phyloP scores from a whole-genome alignment of 1,140 invertebrate genomes.

The Papilio machaon region DNA sequence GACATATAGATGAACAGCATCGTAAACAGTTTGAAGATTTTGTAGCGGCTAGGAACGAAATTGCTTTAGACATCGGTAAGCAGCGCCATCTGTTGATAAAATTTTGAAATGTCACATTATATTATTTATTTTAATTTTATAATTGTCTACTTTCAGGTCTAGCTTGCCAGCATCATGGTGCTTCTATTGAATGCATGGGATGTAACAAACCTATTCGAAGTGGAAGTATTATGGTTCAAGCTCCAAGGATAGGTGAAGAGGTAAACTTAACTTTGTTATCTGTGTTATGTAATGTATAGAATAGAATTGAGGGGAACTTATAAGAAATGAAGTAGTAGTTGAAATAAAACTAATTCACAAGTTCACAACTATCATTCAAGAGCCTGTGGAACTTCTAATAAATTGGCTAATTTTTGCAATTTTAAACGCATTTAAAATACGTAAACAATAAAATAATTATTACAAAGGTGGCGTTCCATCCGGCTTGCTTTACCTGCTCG shows the following conservation, averaged over 20 bases:
- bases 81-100: slow-evolving; percentile 56
- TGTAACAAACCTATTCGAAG: slow-evolving; percentile 81
- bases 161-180: slow-evolving; percentile 68
- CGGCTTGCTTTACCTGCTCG: slow-evolving; percentile 93
- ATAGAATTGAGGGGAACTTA: no score
- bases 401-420: neutral
- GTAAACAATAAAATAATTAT: neutral
- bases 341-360: no score
- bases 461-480: slow-evolving; percentile 88
- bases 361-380: no score
- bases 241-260: slow-evolving; percentile 81
- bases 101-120: slow-evolving; percentile 12
- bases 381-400: neutral
- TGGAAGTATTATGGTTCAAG: slow-evolving; percentile 81
- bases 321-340: neutral
- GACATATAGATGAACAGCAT: slow-evolving; percentile 90
- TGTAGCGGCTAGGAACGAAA: slow-evolving; percentile 94
- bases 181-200: slow-evolving; percentile 75
- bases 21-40: slow-evolving; percentile 93
- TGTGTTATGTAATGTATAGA: neutral
- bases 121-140: slow-evolving; percentile 20
- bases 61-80: slow-evolving; percentile 96
- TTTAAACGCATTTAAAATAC: neutral
- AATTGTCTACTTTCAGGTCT: slow-evolving; percentile 59
- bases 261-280: slow-evolving; percentile 50